Base-by-base conservation (phyloP, 2,888 invertebrate genomes). In the Zele albiditarsus region DNA sequence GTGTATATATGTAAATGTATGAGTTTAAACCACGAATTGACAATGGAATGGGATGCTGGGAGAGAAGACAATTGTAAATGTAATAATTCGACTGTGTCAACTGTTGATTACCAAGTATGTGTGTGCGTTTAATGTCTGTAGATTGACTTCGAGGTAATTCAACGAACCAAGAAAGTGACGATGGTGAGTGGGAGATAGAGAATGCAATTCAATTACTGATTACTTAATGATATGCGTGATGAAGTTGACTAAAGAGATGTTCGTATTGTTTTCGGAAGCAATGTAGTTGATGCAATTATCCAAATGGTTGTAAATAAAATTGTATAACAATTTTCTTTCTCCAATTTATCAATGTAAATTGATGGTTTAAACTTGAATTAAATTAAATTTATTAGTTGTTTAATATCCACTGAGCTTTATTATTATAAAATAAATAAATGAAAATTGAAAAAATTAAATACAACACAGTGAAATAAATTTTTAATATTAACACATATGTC, bases 61-160 rank as follows among this genome's bases (percentile, higher is more conserved):
- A 20, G 20, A 53, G 53, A 53, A 38, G 20, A 53, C 53, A 53
- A 53, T 4, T 20, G 53, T 12, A 38, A 66, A 66, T 46, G 16
- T 12, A 46, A n/a, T 60, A 28, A 60, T n/a, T 49, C 20, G 27
- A 20, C 31, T 53, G 53, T 28, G 31, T 68, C 27, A 68, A 68
- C 53, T 68, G 68, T 68, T 27, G 53, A 53, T 53, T 53, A 27
- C 68, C 25, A 68, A 68, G 53, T 68, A 68, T 68, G 68, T 49
- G 20, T 68, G 27, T 62, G 68, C 28, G 20, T 68, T 16, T 62
- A 16, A 53, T 53, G 53, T 53, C 20, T 63, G 8, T 63, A 33
- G n/a, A 63, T 63, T 20, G 25, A 63, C 27, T 27, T 28, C 8
- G 14, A 33, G 31, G 5, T 8, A 6, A 33, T 33, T 53, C 20